Evolutionary conservation across 1,140 invertebrate genomes (phyloP).

Genomic region (Drosophila asahinai): DNA sequence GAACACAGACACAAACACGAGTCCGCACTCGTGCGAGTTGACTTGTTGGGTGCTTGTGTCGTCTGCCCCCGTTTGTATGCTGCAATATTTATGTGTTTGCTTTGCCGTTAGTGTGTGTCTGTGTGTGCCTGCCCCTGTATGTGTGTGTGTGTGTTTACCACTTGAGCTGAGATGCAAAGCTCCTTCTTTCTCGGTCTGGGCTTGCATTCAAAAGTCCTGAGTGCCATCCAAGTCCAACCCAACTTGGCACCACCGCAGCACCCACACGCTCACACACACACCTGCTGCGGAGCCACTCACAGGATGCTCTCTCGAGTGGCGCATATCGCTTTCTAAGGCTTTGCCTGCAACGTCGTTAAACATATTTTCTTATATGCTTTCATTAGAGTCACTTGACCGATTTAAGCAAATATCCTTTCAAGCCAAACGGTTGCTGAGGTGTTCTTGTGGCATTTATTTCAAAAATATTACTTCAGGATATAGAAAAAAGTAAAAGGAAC

Average conservation of each 20-base stretch:
- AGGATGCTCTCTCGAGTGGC: constrained; percentile 36
- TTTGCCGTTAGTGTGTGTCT: constrained; percentile 19
- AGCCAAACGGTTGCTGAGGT: neutral
- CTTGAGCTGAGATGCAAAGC: constrained; percentile 63
- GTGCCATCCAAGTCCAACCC: constrained; percentile 43
- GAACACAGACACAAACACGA: constrained; percentile 34
- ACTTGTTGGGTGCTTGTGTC: constrained; percentile 68
- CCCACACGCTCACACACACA: constrained; percentile 18
- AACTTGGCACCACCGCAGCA: constrained; percentile 9
- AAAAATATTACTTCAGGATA: neutral
- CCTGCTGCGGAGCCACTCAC: constrained; percentile 52
- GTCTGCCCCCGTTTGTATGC: constrained; percentile 77
- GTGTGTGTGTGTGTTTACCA: constrained; percentile 61
- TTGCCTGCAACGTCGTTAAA: constrained; percentile 60
- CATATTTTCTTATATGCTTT: constrained; percentile 55
- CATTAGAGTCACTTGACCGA: constrained; percentile 59
- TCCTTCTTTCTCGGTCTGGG: constrained; percentile 49
- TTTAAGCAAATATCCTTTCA: constrained; percentile 54
- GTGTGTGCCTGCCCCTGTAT: constrained; percentile 8
- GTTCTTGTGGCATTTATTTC: neutral
- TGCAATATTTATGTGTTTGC: constrained; percentile 70
- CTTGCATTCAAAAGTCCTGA: constrained; percentile 62
- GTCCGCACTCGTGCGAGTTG: constrained; percentile 41
- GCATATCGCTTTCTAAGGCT: constrained; percentile 65
- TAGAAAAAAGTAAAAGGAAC: neutral